Evolutionary conservation across 2,113 vertebrate genomes (phyloP).

Genomic region (Oncorhynchus nerka): DNA sequence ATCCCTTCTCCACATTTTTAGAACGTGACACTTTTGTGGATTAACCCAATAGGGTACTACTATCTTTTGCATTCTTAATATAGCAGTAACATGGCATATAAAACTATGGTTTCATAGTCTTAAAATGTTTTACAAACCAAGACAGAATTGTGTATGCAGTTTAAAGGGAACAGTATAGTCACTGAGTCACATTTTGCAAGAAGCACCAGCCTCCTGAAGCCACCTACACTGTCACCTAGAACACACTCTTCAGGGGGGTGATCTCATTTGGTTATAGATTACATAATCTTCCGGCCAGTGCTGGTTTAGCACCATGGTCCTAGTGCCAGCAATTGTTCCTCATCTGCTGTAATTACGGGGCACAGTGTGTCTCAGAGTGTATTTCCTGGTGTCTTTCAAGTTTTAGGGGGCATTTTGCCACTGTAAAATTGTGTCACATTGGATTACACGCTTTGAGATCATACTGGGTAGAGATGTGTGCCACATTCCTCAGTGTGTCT

Average conservation of each 20-base stretch:
- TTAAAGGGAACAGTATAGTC: neutral
- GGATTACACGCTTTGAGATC: conserved; percentile 64
- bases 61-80: conserved; percentile 58
- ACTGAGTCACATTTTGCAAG: neutral
- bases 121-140: neutral
- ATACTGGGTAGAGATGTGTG: conserved; percentile 30
- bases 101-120: neutral
- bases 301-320: conserved; percentile 33
- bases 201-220: neutral
- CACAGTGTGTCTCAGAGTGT: conserved; percentile 51
- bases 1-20: conserved; percentile 46
- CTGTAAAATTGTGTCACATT: conserved; percentile 65
- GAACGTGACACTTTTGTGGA: conserved; percentile 55
- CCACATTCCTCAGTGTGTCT: conserved; percentile 38
- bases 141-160: conserved; percentile 9
- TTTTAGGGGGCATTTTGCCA: conserved; percentile 55
- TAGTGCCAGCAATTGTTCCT: conserved; percentile 54
- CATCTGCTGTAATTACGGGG: conserved; percentile 47
- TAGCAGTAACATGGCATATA: conserved; percentile 39
- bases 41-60: conserved; percentile 44
- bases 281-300: conserved; percentile 39
- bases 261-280: conserved; percentile 44
- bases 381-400: conserved; percentile 65
- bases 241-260: conserved; percentile 12
- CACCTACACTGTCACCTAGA: neutral